A percentile compares a stretch with the other conserved stretches of the same genome.
Conservation (phyloP, 1,140 invertebrate species). For the Diprion similis region DNA sequence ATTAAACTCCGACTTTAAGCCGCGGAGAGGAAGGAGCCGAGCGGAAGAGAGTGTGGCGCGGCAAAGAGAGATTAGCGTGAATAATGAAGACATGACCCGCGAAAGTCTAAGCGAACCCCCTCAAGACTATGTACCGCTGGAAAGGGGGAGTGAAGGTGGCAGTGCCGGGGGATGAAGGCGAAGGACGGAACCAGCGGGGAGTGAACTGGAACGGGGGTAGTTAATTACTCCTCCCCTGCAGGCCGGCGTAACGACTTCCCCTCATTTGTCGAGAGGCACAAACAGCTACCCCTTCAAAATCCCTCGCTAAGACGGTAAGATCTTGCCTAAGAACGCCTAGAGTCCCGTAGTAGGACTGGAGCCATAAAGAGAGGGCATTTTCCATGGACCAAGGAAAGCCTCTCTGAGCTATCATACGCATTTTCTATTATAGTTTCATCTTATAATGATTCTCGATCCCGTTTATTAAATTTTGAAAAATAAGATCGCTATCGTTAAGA, state of each 20-base stretch:
- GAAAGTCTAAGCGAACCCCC: constrained; percentile 54
- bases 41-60: constrained; percentile 37
- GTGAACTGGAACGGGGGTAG: constrained; percentile 39
- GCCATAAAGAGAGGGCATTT: background rate
- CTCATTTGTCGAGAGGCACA: constrained; percentile 58
- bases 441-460: too few relatives aligned
- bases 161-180: background rate
- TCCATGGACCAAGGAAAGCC: background rate
- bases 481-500: too few relatives aligned
- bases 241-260: constrained; percentile 56
- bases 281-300: constrained; percentile 36
- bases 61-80: constrained; percentile 56
- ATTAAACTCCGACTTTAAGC: constrained; percentile 6
- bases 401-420: too few relatives aligned
- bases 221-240: constrained; percentile 57
- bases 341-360: constrained; percentile 28
- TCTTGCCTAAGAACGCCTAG: constrained; percentile 20
- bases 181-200: constrained; percentile 33
- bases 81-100: constrained; percentile 57
- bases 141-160: constrained; percentile 18
- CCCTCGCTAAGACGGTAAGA: constrained; percentile 13
- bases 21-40: constrained; percentile 22
- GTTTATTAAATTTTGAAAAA: too few relatives aligned
- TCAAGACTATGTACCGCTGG: constrained; percentile 39
- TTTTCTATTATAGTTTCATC: too few relatives aligned